Base-by-base conservation (phyloP, 2,888 invertebrate genomes). In the Callosobruchus maculatus region DNA sequence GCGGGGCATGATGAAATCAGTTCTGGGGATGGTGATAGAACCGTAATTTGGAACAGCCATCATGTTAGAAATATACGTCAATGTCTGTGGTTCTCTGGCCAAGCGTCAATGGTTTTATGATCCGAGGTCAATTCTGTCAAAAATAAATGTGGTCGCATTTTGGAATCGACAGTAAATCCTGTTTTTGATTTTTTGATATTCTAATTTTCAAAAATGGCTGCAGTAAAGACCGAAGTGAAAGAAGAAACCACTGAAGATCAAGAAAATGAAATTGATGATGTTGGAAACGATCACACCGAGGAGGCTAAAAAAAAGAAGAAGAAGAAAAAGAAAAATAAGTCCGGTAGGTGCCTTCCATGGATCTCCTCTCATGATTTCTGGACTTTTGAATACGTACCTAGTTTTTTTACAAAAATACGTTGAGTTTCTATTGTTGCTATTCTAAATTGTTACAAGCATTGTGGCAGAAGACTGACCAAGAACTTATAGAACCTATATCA, bases 291-390 rank as follows among this genome's bases (percentile, higher is more conserved):
- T 9, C 22, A 70, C 13, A 21, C 21, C 77, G 91, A 91, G 73
- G 89, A 88, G 77, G 90, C 91, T 73, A 90, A 91, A 72, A 95
- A 94, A 87, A 95, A 95, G 89, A 95, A 95, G 88, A 95, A 95
- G 88, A 95, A 94, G 88, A 95, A 93, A 88, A 94, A 95, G 91
- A 95, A 95, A 90, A 80, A 76, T 67, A 67, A 71, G 71, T 67
- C 77, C 21, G 77, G 78, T 79, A 74, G 73, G 74, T 73, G 21
- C 26, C 21, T 67, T 22, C 21, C 68, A 68, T 22, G 21, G 7
- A 13, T 49, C 13, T 49, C 18, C 49, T 49, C 13, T 7, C 9
- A 49, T 49, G 13, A 49, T 49, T 49, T 49, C 49, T 3, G 18
- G 13, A 13, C 13, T 49, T 49, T 13, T 18, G 49, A 49, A 49